Conservation (phyloP, 2,113 vertebrate species). For the Stigmatopora nigra region DNA sequence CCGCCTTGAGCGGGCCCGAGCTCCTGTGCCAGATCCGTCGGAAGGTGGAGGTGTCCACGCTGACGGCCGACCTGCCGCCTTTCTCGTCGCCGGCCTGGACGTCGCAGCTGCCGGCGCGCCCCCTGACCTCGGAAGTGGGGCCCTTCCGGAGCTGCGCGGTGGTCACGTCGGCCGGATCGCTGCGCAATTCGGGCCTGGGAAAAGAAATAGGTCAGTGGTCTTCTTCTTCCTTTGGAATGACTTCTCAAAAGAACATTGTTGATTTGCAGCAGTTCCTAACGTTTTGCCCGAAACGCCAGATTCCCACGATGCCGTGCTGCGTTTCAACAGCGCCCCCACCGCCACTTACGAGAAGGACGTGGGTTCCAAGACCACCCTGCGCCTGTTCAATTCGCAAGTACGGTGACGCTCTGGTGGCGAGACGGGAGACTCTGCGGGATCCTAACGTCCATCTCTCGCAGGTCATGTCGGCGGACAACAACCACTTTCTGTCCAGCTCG, state of each 20-base stretch:
- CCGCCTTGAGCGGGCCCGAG: slow-evolving; percentile 53
- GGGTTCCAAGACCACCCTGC: slow-evolving; percentile 71
- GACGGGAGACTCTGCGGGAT: too few species aligned
- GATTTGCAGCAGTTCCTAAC: too few species aligned
- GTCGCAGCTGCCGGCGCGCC: slow-evolving; percentile 51
- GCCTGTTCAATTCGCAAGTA: slow-evolving; percentile 76
- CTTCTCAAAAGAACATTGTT: too few species aligned
- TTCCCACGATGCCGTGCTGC: slow-evolving; percentile 69
- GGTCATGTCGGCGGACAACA: slow-evolving; percentile 72
- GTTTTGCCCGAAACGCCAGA: slow-evolving; percentile 49
- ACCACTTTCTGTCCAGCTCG: slow-evolving; percentile 72
- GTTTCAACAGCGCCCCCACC: slow-evolving; percentile 73
- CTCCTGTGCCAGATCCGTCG: slow-evolving; percentile 69
- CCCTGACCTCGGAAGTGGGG: slow-evolving; percentile 59
- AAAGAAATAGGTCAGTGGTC: slow-evolving; percentile 59
- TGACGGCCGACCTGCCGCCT: slow-evolving; percentile 66
- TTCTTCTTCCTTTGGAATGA: too few species aligned
- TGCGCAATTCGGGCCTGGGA: slow-evolving; percentile 59
- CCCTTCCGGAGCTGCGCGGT: slow-evolving; percentile 63
- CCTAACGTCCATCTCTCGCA: slow-evolving; percentile 9
- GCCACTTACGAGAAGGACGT: slow-evolving; percentile 68
- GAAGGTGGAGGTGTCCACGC: slow-evolving; percentile 48
- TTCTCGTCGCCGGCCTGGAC: slow-evolving; percentile 63
- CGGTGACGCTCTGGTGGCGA: background rate
- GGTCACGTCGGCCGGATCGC: slow-evolving; percentile 58